phyloP scores from a whole-genome alignment of 1,140 invertebrate genomes.

The Heliconius eleuchia region DNA sequence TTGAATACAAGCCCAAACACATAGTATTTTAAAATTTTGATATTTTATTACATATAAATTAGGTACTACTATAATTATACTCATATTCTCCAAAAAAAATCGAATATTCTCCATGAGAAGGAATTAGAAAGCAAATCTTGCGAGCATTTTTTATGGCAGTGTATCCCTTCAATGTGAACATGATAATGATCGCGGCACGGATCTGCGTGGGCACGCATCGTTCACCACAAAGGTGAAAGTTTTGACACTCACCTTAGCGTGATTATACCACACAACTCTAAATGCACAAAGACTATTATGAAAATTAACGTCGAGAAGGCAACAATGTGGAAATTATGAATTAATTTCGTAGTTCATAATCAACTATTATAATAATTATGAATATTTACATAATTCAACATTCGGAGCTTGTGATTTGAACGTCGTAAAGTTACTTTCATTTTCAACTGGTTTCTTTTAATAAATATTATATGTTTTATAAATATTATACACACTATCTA shows the following conservation, averaged over 20 bases:
- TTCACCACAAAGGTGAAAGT: slow-evolving; percentile 52
- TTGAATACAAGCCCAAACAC: too few relatives aligned
- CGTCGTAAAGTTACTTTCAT: too few relatives aligned
- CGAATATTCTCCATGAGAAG: slow-evolving; percentile 1
- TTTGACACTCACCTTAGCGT: slow-evolving; percentile 44
- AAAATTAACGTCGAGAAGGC: slow-evolving; percentile 35
- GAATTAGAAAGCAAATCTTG: slow-evolving; percentile 33
- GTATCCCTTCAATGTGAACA: slow-evolving; percentile 40
- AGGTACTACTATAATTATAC: not conserved
- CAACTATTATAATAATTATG: slow-evolving; percentile 5
- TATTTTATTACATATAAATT: too few relatives aligned
- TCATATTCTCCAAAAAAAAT: not conserved
- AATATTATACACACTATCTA: too few relatives aligned
- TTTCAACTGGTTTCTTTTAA: too few relatives aligned
- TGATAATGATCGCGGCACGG: slow-evolving; percentile 45
- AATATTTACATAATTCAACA: not conserved
- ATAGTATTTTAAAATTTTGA: too few relatives aligned
- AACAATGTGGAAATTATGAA: slow-evolving; percentile 40
- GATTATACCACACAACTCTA: slow-evolving; percentile 42
- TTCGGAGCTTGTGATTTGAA: not conserved
- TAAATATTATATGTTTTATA: too few relatives aligned
- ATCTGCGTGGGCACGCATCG: slow-evolving; percentile 44
- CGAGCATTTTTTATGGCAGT: slow-evolving; percentile 25
- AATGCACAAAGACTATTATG: slow-evolving; percentile 42
- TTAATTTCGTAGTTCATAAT: slow-evolving; percentile 31